Evolutionary conservation across 2,797 vertebrate genomes (phyloP), one percentile per base, ranked within the genome.

Genomic region (Nannoperca australis): DNA sequence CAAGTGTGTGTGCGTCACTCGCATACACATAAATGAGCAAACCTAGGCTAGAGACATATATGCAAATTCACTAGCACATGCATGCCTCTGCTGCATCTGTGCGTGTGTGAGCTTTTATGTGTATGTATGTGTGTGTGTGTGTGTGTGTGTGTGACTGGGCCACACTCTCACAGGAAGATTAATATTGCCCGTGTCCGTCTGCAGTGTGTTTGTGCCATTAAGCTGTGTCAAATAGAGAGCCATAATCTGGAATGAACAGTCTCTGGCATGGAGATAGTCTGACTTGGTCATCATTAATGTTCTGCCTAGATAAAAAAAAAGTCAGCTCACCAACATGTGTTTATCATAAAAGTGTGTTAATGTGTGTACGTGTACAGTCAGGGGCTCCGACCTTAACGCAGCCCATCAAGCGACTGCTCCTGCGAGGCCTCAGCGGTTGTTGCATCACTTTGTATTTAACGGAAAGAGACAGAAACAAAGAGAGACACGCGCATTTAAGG

Each of bases 171-270:
- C 50, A 76, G 75, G 73, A 76, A 88, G 85, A 91, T 89, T 92
- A 82, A 90, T 88, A 76, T 66, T 72, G 73, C 76, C 59, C 24
- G 61, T 85, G 87, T 49, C 75, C 70, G 53, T 85, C 80, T 73
- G 77, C 55, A 71, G 74, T 74, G 82, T 80, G 76, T 85, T 86
- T 87, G 82, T 78, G 78, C 87, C 86, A 89, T 91, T 91, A 90
- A 87, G 71, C 79, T 73, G 82, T 82, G 87, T 85, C 87, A 81
- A 75, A 87, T 91, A 79, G 45, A 76, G 63, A 86, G 87, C 58
- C 74, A 75, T 93, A 90, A 93, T 91, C 88, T 87, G 87, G 84
- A 90, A 81, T 88, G 86, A 82, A 82, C 81, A 64, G 84, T 91
- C 78, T 76, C 85, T 78, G 79, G 89, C 83, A 79, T 77, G 79